phyloP scores from a whole-genome alignment of 2,888 invertebrate species.

The Chymomyza amoena region DNA sequence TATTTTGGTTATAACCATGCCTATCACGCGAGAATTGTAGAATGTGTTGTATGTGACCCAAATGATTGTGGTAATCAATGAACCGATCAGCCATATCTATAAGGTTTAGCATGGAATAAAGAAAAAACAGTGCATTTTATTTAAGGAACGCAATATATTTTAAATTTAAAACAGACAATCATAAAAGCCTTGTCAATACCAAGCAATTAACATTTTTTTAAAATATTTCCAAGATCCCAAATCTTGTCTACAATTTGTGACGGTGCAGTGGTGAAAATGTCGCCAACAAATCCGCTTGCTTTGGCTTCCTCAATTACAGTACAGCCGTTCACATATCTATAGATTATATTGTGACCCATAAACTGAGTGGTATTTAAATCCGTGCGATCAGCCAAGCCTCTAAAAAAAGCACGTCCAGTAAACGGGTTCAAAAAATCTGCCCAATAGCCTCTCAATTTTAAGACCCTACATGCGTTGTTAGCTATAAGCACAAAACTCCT shows the following conservation, averaged over 20 bases:
- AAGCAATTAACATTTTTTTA: too few relatives aligned
- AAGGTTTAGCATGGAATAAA: neutral
- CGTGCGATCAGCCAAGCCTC: neutral
- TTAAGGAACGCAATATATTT: neutral
- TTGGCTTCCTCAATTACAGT: slow-evolving; percentile 41
- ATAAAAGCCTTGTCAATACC: too few relatives aligned
- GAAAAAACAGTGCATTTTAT: neutral
- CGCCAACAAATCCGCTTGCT: slow-evolving; percentile 43
- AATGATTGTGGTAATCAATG: slow-evolving; percentile 88
- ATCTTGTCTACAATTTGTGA: slow-evolving; percentile 9
- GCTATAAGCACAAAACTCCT: slow-evolving; percentile 45
- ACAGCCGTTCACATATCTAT: slow-evolving; percentile 46
- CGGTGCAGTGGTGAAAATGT: slow-evolving; percentile 52
- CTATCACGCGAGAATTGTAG: slow-evolving; percentile 95
- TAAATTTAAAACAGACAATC: neutral
- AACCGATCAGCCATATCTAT: slow-evolving; percentile 85
- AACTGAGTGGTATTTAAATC: neutral
- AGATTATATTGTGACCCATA: slow-evolving; percentile 38
- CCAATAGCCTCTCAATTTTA: slow-evolving; percentile 48
- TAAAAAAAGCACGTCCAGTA: slow-evolving; percentile 54
- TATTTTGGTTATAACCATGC: slow-evolving; percentile 92
- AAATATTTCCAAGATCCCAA: too few relatives aligned
- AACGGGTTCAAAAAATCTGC: slow-evolving; percentile 60
- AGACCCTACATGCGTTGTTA: slow-evolving; percentile 23
- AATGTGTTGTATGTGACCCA: slow-evolving; percentile 97